Percentiles rank a stretch among this genome's conserved stretches.
Conservation (phyloP, 2,797 vertebrate species). For the Trematocara caparti region DNA sequence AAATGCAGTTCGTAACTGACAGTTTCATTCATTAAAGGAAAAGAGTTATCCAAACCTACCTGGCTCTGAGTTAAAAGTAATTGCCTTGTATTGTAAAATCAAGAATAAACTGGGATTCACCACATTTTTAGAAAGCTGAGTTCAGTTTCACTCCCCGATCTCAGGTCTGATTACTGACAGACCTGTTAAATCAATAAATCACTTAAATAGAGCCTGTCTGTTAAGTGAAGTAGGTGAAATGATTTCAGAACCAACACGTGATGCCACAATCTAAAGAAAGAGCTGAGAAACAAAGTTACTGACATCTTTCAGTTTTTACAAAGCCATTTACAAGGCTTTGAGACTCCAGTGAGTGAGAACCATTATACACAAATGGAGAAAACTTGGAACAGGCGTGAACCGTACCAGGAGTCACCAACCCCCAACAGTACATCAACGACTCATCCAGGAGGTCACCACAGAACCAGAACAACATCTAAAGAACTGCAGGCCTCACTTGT, state of each 20-base stretch:
- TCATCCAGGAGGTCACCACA: background rate
- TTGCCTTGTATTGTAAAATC: background rate
- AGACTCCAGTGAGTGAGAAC: background rate
- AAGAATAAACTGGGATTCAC: background rate
- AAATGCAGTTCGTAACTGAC: background rate
- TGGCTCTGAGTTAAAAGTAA: background rate
- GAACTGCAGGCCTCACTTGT: background rate
- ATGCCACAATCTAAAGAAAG: background rate
- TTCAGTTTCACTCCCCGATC: background rate
- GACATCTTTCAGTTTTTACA: background rate
- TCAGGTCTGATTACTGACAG: background rate
- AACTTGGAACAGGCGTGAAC: background rate
- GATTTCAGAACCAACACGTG: background rate
- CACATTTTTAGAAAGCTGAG: background rate
- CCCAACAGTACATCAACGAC: background rate
- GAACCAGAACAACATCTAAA: background rate
- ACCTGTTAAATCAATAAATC: background rate
- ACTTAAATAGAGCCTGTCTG: background rate
- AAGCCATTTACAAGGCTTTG: background rate
- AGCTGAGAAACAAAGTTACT: background rate
- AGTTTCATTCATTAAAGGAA: background rate
- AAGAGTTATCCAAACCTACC: background rate
- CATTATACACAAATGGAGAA: background rate
- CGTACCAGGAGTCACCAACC: background rate
- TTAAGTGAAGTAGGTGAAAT: background rate